phyloP scores from a whole-genome alignment of 2,888 invertebrate species.

The Belgica antarctica region DNA sequence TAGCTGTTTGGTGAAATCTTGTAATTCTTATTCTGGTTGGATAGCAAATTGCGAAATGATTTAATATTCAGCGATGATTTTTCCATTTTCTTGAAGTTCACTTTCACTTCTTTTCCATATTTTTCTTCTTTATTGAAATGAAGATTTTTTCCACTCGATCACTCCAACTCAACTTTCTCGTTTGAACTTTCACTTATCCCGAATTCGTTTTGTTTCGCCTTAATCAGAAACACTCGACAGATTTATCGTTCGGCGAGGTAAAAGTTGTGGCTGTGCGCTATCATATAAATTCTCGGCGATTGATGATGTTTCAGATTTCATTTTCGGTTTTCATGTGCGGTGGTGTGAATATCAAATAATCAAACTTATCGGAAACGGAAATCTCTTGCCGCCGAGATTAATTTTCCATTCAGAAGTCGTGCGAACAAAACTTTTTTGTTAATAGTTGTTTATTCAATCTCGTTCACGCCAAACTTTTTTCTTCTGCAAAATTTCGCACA shows the following conservation, averaged over 20 bases:
- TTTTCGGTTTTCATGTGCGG: constrained; percentile 24
- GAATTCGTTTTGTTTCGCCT: background rate
- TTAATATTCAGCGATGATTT: constrained; percentile 43
- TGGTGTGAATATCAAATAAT: constrained; percentile 34
- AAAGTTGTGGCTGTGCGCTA: background rate
- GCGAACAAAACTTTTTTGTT: constrained; percentile 4
- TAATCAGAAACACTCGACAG: constrained; percentile 8
- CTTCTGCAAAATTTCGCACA: too few species aligned
- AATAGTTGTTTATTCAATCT: background rate
- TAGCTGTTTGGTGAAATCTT: constrained; percentile 37
- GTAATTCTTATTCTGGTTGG: constrained; percentile 33
- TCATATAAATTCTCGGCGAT: background rate
- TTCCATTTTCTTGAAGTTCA: constrained; percentile 28
- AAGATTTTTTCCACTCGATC: constrained; percentile 35
- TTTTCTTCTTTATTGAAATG: background rate
- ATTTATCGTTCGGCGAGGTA: background rate
- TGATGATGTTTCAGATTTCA: constrained; percentile 35
- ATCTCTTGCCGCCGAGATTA: background rate
- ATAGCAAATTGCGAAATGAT: constrained; percentile 36
- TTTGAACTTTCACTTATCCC: constrained; percentile 31
- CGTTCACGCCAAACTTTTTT: background rate
- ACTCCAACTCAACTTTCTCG: background rate
- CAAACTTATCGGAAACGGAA: background rate
- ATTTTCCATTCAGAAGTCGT: background rate
- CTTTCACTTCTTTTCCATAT: background rate